Conservation (phyloP, 2,888 invertebrate species). For the Graphium colonna region DNA sequence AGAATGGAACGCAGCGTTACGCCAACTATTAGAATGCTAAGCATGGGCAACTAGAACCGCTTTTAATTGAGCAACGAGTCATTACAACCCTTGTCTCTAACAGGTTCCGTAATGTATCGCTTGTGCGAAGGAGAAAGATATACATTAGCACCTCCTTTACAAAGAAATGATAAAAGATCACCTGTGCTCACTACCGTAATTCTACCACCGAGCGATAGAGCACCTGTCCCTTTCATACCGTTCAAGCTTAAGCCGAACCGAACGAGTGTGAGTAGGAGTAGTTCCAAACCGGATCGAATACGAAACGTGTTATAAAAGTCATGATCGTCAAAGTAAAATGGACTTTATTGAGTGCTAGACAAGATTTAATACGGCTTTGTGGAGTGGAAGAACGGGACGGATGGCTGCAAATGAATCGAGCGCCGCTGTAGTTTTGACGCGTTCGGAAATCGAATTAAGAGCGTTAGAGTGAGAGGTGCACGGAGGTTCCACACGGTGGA, state of each 20-base stretch:
- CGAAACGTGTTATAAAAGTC: constrained; percentile 41
- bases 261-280: constrained; percentile 79
- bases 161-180: constrained; percentile 76
- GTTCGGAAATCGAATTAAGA: constrained; percentile 78
- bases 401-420: constrained; percentile 72
- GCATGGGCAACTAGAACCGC: constrained; percentile 62
- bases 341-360: constrained; percentile 31
- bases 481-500: constrained; percentile 60
- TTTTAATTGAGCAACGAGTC: constrained; percentile 60
- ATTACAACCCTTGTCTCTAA: constrained; percentile 49
- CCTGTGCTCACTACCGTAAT: constrained; percentile 80
- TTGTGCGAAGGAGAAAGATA: constrained; percentile 55
- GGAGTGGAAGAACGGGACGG: constrained; percentile 63
- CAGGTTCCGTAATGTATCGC: constrained; percentile 28
- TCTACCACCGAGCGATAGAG: constrained; percentile 71
- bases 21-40: constrained; percentile 63
- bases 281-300: constrained; percentile 44
- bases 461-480: constrained; percentile 75
- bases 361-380: constrained; percentile 23
- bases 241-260: constrained; percentile 75
- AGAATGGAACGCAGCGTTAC: constrained; percentile 50
- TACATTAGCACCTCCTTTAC: constrained; percentile 64
- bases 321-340: constrained; percentile 29
- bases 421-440: constrained; percentile 73
- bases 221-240: constrained; percentile 78